Percentiles rank a stretch among this genome's conserved stretches.
Conservation (phyloP, 2,113 vertebrate genomes). For the Thalassarche chlororhynchos region DNA sequence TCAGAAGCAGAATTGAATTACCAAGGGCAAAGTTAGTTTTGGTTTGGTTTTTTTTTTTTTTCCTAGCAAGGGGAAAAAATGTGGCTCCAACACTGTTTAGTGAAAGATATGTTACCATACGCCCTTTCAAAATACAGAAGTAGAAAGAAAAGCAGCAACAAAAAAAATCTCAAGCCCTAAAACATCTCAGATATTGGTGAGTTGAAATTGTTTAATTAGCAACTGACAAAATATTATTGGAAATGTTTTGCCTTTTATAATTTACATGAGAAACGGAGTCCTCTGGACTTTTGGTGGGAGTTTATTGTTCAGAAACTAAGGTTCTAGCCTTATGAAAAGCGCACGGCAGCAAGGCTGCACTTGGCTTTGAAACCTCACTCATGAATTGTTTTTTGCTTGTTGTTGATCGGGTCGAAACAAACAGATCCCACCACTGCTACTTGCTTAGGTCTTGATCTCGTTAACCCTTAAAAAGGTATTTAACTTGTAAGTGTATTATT, state of each 20-base stretch:
- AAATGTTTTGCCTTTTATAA: neutral
- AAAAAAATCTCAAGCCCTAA: neutral
- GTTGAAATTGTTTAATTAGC: neutral
- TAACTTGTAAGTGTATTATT: neutral
- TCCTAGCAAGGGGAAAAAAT: neutral
- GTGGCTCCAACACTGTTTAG: neutral
- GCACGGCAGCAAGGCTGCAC: fast-evolving
- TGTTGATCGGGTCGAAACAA: neutral
- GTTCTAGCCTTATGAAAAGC: neutral
- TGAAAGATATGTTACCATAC: neutral
- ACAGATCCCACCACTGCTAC: neutral
- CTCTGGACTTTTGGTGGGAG: neutral
- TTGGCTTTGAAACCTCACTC: neutral
- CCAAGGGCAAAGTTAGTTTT: neutral
- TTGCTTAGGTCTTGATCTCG: neutral
- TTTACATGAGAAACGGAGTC: neutral
- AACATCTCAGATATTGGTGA: neutral
- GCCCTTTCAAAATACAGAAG: neutral
- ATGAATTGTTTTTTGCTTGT: fast-evolving
- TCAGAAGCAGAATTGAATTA: neutral
- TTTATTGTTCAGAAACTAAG: neutral
- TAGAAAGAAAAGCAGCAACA: neutral
- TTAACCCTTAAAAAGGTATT: neutral
- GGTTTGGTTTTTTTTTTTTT: neutral
- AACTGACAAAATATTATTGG: neutral